These are phyloP conservation scores for Neomorphus geoffroyi DNA, from an alignment of 2,797 vertebrate genomes.

Conservation along the genomic window DNA sequence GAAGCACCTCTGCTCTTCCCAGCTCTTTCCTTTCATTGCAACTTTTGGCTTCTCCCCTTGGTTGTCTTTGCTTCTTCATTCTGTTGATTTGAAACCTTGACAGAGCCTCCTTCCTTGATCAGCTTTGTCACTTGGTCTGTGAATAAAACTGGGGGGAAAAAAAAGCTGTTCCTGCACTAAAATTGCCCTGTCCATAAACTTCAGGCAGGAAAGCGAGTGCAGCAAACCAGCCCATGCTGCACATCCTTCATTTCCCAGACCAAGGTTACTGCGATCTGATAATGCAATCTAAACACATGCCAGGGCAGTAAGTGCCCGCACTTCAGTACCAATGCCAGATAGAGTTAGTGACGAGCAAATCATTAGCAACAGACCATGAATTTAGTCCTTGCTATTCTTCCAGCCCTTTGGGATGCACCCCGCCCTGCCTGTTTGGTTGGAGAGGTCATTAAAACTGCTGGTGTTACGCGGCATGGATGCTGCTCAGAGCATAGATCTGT, in stretches of 20 bases:
- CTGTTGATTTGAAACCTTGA: background rate
- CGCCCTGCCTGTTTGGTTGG: background rate
- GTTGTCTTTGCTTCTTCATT: background rate
- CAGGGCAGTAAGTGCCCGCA: background rate
- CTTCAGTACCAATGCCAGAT: background rate
- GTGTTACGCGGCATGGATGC: background rate
- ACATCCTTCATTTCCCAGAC: background rate
- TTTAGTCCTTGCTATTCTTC: background rate
- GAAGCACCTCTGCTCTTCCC: background rate
- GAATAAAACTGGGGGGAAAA: background rate
- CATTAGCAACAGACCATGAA: background rate
- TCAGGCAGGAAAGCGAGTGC: background rate
- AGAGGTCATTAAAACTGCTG: background rate
- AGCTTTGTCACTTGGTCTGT: background rate
- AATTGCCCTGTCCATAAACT: background rate
- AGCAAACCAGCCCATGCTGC: background rate
- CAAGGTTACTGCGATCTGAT: constrained; percentile 5
- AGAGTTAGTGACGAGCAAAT: background rate
- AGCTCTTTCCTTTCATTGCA: background rate
- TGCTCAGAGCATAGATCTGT: background rate
- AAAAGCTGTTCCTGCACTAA: background rate
- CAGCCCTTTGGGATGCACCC: background rate
- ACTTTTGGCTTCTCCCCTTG: background rate
- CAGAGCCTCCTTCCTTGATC: background rate
- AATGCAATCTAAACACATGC: no score